Base-by-base conservation (phyloP, 2,888 invertebrate species). In the Pinctada fucata region DNA sequence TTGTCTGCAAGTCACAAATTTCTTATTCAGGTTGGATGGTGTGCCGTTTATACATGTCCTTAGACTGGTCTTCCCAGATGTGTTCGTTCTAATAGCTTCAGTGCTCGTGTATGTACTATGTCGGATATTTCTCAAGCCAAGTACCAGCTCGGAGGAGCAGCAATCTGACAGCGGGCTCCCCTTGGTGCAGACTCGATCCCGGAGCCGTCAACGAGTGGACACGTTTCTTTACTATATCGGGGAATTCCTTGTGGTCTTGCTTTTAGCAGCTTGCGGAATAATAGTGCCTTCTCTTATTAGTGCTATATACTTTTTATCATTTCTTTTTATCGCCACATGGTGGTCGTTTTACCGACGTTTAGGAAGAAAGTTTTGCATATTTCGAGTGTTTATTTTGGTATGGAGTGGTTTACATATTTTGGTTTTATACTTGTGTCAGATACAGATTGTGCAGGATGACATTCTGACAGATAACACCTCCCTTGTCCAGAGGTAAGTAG, bases 291-390 rank as follows among this genome's bases (percentile, higher is more conserved):
- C 97, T 75, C 93, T 96, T 51, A 95, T 95, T 47, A 96, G 96
- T 65, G 96, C 96, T 8, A 94, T 97, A 68, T 98, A 99, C 93
- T 98, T 97, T 93, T 90, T 97, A 75, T 94, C 96, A 78, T 98
- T 98, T 92, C 94, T 99, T 90, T 94, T 95, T 16, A 94, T 96
- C 49, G 96, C 96, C 77, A 97, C 97, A 1, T 85, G 90, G 85
- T 91, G 91, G 92, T 95, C 97, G 47, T 95, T 96, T 87, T 96
- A 96, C 89, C 95, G 94, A 87, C 95, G 96, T 79, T 93, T 98
- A 80, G 95, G 95, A 85, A 94, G 94, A 83, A 95, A 95, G n/a
- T 97, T 97, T 91, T 96, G 96, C 5, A 79, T 86, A 8, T 88
- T 91, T 74, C 85, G 91, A 47, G 77, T 92, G 47, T 77, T 92